A percentile compares a stretch with the other conserved stretches of the same genome.
Conservation (phyloP, 2,888 invertebrate species). For the Theretra japonica region DNA sequence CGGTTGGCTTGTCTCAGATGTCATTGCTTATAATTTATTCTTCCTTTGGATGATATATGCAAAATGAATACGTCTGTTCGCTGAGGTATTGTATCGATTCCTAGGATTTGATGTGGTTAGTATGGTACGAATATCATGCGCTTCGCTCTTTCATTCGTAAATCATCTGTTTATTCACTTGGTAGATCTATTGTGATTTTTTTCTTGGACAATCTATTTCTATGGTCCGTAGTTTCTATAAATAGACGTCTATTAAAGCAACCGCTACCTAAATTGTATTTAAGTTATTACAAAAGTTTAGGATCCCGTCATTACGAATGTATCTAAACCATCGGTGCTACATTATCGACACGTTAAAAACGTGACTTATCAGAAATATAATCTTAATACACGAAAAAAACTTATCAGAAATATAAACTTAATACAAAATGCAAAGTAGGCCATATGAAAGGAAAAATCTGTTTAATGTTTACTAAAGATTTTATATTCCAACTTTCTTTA, state of each 20-base stretch:
- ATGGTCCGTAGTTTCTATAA: not conserved
- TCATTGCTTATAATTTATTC: constrained; percentile 62
- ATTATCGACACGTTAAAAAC: no score
- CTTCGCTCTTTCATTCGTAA: not conserved
- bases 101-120: not conserved
- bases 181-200: not conserved
- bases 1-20: constrained; percentile 13
- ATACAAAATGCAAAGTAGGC: no score
- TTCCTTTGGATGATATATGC: constrained; percentile 53
- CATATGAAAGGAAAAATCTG: no score
- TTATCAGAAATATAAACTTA: no score
- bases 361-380: no score
- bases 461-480: not conserved
- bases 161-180: not conserved
- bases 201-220: not conserved
- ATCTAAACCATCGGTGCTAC: no score
- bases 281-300: no score
- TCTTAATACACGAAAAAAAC: no score
- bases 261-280: no score
- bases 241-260: no score
- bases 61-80: constrained; percentile 35
- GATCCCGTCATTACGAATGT: no score
- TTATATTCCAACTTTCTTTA: not conserved
- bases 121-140: not conserved
- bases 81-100: not conserved